Conservation (phyloP, 2,797 vertebrate genomes). For the Gobio occitaniae region DNA sequence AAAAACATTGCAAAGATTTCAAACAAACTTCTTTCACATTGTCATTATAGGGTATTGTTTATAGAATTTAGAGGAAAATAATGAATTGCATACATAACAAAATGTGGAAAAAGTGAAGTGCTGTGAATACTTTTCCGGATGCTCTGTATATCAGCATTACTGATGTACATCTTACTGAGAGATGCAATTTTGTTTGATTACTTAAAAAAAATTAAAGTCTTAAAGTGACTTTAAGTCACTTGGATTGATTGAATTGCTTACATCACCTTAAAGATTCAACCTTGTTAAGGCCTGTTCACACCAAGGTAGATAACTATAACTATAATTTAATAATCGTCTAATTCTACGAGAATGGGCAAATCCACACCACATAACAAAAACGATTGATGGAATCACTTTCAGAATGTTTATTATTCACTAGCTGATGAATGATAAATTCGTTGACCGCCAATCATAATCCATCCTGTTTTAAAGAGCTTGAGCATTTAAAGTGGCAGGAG, state of each 20-base stretch:
- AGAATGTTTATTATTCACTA: not conserved
- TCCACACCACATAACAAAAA: not conserved
- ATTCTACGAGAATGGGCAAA: not conserved
- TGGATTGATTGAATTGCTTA: not conserved
- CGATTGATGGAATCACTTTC: not conserved
- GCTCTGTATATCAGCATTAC: not conserved
- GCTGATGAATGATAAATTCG: not conserved
- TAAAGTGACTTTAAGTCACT: not conserved
- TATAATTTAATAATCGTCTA: not conserved
- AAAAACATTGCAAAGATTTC: too few relatives aligned
- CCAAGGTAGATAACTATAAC: too few relatives aligned
- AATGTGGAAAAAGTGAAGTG: too few relatives aligned
- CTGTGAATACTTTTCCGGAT: too few relatives aligned
- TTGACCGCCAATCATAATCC: not conserved
- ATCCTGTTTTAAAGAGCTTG: not conserved
- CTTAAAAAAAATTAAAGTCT: not conserved
- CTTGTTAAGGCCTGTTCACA: not conserved
- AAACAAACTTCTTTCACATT: too few relatives aligned
- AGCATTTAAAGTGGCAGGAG: not conserved
- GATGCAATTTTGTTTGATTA: not conserved
- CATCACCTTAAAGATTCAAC: not conserved
- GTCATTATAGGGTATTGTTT: too few relatives aligned
- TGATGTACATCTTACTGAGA: not conserved
- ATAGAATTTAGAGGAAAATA: too few relatives aligned
- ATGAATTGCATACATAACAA: too few relatives aligned